A percentile compares a stretch with the other conserved stretches of the same genome.
These are phyloP conservation scores for Turnix velox DNA, from an alignment of 2,113 vertebrate species.

Conservation along the genomic window DNA sequence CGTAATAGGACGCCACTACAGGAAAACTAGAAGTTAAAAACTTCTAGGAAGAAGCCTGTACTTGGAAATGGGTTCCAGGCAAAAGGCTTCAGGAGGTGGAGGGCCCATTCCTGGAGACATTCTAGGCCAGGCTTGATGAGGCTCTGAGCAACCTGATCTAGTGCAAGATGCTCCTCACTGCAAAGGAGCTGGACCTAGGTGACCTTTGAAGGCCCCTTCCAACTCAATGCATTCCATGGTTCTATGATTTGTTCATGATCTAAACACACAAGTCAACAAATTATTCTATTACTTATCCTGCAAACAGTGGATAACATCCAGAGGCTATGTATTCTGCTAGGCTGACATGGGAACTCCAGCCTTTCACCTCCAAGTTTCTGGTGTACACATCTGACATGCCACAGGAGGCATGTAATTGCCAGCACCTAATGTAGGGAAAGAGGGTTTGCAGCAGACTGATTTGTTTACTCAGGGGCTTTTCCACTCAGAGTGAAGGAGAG, in stretches of 20 bases:
- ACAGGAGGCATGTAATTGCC: fast-evolving
- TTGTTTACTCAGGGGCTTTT: background rate
- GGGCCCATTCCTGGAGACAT: too few relatives aligned
- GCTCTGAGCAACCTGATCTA: too few relatives aligned
- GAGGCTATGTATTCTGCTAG: background rate
- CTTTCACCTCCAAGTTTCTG: background rate
- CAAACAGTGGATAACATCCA: background rate
- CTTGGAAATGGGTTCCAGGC: background rate
- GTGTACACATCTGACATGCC: fast-evolving
- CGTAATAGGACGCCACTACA: background rate
- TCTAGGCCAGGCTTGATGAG: too few relatives aligned
- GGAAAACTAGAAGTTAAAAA: background rate
- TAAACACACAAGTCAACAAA: background rate
- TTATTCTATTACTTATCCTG: background rate
- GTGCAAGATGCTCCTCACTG: too few relatives aligned
- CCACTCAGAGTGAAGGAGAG: background rate
- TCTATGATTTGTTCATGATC: background rate
- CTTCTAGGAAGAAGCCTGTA: background rate
- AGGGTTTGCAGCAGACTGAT: background rate
- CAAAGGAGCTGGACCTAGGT: too few relatives aligned
- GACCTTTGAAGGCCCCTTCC: too few relatives aligned
- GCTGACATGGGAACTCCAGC: background rate
- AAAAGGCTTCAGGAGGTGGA: too few relatives aligned
- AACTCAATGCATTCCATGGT: too few relatives aligned
- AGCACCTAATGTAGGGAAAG: background rate